phyloP scores from a whole-genome alignment of 2,888 invertebrate genomes.

The Erebia ligea region DNA sequence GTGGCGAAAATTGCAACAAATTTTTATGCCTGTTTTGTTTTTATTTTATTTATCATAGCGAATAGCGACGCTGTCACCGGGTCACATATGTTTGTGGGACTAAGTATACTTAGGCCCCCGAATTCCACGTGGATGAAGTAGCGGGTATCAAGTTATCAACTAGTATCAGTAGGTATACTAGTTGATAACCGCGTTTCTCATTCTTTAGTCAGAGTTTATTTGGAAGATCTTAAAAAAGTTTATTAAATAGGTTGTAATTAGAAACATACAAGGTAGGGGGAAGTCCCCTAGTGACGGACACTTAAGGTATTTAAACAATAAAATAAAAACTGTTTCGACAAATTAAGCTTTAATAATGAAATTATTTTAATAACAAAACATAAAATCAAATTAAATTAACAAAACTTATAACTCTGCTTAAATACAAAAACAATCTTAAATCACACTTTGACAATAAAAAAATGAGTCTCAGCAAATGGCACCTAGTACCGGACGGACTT shows the following conservation, averaged over 20 bases:
- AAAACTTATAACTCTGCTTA: not conserved
- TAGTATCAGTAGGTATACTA: no score
- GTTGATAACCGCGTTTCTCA: no score
- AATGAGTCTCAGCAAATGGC: not conserved
- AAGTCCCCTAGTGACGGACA: not conserved
- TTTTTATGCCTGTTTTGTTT: no score
- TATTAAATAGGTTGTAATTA: not conserved
- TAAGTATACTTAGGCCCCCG: no score
- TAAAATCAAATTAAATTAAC: not conserved
- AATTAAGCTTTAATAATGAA: not conserved
- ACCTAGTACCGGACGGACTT: not conserved
- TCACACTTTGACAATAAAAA: not conserved
- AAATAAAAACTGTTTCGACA: not conserved
- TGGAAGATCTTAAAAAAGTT: not conserved
- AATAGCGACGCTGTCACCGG: no score
- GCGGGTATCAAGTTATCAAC: no score
- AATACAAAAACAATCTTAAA: no score
- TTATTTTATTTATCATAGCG: no score
- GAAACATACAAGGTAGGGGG: not conserved
- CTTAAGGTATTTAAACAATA: not conserved
- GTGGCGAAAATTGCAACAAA: no score
- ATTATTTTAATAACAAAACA: not conserved
- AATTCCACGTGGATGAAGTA: no score
- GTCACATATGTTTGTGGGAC: no score
- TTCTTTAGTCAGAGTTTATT: not conserved